phyloP scores from a whole-genome alignment of 2,888 invertebrate species.

The Bombylius major region DNA sequence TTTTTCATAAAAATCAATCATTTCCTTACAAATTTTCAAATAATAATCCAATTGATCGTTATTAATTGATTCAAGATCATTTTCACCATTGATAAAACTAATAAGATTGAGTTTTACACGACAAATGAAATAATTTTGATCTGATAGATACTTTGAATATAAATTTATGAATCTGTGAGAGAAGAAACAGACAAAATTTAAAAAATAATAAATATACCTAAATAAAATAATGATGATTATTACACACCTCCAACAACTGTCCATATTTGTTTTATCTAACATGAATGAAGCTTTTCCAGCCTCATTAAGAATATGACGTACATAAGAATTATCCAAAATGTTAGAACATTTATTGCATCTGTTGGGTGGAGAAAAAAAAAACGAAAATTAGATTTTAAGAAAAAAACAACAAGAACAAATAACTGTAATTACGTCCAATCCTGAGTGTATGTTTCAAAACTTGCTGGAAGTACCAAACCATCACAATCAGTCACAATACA shows the following conservation, averaged over 20 bases:
- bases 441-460: slow-evolving; percentile 26
- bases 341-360: slow-evolving; percentile 48
- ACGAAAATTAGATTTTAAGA: neutral
- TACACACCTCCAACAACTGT: slow-evolving; percentile 45
- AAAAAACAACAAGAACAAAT: too few relatives aligned
- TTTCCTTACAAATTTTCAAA: slow-evolving; percentile 48
- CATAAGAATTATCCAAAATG: slow-evolving; percentile 41
- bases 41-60: slow-evolving; percentile 53
- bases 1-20: slow-evolving; percentile 46
- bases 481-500: slow-evolving; percentile 43
- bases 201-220: slow-evolving; percentile 10
- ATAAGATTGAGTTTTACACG: slow-evolving; percentile 58
- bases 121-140: slow-evolving; percentile 58
- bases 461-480: slow-evolving; percentile 30
- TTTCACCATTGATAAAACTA: slow-evolving; percentile 47
- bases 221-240: slow-evolving; percentile 11
- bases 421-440: slow-evolving; percentile 27
- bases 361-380: slow-evolving; percentile 36
- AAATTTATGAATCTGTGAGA: slow-evolving; percentile 44
- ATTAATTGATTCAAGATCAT: slow-evolving; percentile 39
- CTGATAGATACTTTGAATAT: slow-evolving; percentile 50
- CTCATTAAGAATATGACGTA: slow-evolving; percentile 50
- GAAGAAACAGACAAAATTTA: slow-evolving; percentile 10
- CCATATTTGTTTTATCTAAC: slow-evolving; percentile 36
- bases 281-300: slow-evolving; percentile 51